Evolutionary conservation across 2,888 invertebrate species (phyloP).

Genomic region (Smittia aterrima): DNA sequence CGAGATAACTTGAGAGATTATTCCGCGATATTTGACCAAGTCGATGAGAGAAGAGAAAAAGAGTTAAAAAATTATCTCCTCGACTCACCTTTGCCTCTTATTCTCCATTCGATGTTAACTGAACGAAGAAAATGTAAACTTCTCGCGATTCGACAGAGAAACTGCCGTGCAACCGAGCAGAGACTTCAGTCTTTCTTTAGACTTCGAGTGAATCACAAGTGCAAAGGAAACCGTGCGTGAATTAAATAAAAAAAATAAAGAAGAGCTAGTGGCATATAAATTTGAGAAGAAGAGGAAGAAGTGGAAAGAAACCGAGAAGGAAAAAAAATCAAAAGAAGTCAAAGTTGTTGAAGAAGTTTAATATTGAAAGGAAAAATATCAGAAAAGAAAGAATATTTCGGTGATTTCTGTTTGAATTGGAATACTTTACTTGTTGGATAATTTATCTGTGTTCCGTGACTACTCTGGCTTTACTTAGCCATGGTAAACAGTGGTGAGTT

Average conservation of each 20-base stretch:
- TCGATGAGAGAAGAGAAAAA: constrained; percentile 19
- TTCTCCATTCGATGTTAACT: constrained; percentile 5
- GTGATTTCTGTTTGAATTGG: not conserved
- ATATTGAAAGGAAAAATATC: constrained; percentile 8
- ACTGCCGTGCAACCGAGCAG: not conserved
- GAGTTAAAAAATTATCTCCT: constrained; percentile 14
- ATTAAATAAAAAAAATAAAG: constrained; percentile 15
- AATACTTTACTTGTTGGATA: not conserved
- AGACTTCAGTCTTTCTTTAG: constrained; percentile 52
- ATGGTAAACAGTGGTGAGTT: constrained; percentile 24
- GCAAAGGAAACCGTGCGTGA: constrained; percentile 42
- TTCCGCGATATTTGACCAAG: not conserved
- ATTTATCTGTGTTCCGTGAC: not conserved
- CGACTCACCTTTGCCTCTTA: not conserved
- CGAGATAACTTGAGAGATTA: constrained; percentile 17
- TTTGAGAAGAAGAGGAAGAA: constrained; percentile 14
- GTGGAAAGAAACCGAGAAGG: constrained; percentile 4
- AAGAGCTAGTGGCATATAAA: constrained; percentile 28
- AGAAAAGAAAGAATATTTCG: constrained; percentile 9
- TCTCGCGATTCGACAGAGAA: not conserved
- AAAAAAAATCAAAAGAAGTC: constrained; percentile 21
- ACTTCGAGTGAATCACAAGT: constrained; percentile 52
- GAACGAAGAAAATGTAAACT: not conserved
- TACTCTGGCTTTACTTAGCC: constrained; percentile 15
- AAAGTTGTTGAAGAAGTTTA: not conserved